Conservation (phyloP, 2,888 invertebrate species). For the Norana najaformis region DNA sequence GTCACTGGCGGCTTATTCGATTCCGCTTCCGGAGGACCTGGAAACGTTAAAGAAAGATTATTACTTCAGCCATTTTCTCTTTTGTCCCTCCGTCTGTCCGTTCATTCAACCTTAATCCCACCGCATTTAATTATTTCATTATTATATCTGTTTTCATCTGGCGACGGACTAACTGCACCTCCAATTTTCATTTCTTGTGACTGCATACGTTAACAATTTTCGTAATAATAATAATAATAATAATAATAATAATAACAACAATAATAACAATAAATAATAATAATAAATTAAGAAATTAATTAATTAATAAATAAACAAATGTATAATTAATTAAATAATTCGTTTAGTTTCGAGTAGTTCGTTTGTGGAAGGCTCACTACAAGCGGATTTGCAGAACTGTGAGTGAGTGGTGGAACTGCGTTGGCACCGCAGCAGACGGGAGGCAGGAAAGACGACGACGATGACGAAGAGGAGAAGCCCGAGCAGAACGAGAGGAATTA, state of each 20-base stretch:
- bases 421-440: not conserved
- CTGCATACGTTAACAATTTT: too few relatives aligned
- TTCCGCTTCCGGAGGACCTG: not conserved
- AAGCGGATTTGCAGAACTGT: constrained; percentile 6
- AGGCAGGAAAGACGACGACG: not conserved
- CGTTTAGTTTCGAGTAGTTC: too few relatives aligned
- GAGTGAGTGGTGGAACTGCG: not conserved
- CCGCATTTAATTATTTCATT: not conserved
- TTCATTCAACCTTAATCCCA: not conserved
- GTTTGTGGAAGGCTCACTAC: not conserved
- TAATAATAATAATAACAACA: too few relatives aligned
- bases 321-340: not conserved
- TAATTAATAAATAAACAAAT: too few relatives aligned
- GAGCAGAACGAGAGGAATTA: constrained; percentile 9
- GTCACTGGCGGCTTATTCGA: not conserved
- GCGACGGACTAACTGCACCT: too few relatives aligned
- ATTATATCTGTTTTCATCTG: too few relatives aligned
- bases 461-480: not conserved
- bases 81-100: not conserved
- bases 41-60: not conserved
- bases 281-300: too few relatives aligned
- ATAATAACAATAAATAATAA: too few relatives aligned
- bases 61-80: not conserved
- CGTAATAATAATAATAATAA: too few relatives aligned
- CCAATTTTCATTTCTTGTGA: too few relatives aligned